Evolutionary conservation across 2,888 invertebrate genomes (phyloP), one percentile per base, ranked within the genome.

Genomic region (Brenthis daphne): DNA sequence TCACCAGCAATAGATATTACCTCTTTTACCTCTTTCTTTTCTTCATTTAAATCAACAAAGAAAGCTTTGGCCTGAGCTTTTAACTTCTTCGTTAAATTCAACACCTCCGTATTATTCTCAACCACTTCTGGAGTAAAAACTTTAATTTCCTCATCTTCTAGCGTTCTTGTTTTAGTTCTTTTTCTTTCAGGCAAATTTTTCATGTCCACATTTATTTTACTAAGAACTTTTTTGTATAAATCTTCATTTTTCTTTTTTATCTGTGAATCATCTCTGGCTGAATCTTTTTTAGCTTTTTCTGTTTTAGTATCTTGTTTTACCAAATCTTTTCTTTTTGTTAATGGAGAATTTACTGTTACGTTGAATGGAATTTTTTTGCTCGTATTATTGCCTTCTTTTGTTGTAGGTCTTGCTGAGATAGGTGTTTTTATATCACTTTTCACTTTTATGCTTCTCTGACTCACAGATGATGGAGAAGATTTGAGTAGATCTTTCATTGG

Each of bases 61-160:
- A 89, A 93, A 0, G 89, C 84, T 73, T 92, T 92, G 0, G 92
- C 88, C 20, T 89, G 83, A 2, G 90, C 92, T 0, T 67, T 77
- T 2, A 92, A 73, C 55, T 81, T 85, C 5, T 77, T 75, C 0
- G 85, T 74, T 53, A 90, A 76, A 75, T 88, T 88, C 3, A 82
- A 67, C 88, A 92, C 89, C 75, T 86, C 87, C 0, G 72, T 77
- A 73, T 92, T 92, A 78, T 90, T 90, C 66, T 90, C 87, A 0
- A 89, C 80, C 0, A 69, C 77, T 3, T 84, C 84, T 1, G 83
- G 74, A 2, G 80, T 90, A 12, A 92, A 74, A 0, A 91, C 77
- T 74, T 90, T 92, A 0, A 90, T 87, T 81, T 93, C 93, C 68
- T 83, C 79, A 13, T 90, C 89, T n/a, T 86, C 81, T 37, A 93